phyloP scores from a whole-genome alignment of 2,888 invertebrate species.

The Cyclophora albipunctata region DNA sequence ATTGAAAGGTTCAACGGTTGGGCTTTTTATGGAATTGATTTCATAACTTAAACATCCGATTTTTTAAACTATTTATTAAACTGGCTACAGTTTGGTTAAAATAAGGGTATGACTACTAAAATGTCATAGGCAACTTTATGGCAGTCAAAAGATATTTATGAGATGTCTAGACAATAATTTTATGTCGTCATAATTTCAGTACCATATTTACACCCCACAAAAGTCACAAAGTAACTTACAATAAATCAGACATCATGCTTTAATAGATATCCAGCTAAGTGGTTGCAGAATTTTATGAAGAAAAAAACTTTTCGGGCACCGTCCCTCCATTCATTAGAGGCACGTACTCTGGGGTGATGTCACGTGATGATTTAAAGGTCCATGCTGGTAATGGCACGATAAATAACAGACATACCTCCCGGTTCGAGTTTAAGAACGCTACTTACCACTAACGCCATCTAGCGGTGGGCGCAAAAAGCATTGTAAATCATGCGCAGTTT shows the following conservation, averaged over 20 bases:
- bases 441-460: constrained; percentile 25
- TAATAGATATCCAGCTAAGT: constrained; percentile 66
- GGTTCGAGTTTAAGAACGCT: constrained; percentile 24
- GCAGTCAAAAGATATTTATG: too few relatives aligned
- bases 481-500: too few relatives aligned
- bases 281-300: constrained; percentile 66
- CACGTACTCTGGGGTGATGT: constrained; percentile 55
- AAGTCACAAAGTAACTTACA: constrained; percentile 23
- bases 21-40: too few relatives aligned
- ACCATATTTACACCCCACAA: too few relatives aligned
- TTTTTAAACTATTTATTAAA: too few relatives aligned
- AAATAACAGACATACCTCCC: constrained; percentile 69
- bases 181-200: too few relatives aligned
- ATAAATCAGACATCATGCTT: constrained; percentile 33
- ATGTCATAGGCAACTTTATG: too few relatives aligned
- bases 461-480: constrained; percentile 17
- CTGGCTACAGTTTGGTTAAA: too few relatives aligned
- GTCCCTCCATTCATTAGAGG: constrained; percentile 68
- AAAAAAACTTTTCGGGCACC: constrained; percentile 55
- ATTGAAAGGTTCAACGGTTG: too few relatives aligned
- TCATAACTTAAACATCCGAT: too few relatives aligned
- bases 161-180: too few relatives aligned
- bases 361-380: constrained; percentile 73
- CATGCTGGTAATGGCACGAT: constrained; percentile 70
- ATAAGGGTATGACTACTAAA: too few relatives aligned